Base-by-base conservation (phyloP, 2,797 vertebrate species). In the Halcyon leucocephala region DNA sequence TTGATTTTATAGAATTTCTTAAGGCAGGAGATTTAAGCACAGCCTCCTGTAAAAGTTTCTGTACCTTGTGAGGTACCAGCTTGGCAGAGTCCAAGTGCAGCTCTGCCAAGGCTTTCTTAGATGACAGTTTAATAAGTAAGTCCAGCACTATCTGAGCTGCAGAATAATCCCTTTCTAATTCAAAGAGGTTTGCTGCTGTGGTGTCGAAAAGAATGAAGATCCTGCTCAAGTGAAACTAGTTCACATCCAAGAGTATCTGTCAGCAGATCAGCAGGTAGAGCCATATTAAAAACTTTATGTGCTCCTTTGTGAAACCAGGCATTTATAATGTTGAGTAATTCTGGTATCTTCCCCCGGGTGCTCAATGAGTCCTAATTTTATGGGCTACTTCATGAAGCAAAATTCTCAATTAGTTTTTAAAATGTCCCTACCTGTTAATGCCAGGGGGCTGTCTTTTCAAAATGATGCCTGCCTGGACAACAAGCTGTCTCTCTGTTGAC, bases 261-360 rank as follows among this genome's bases (percentile, higher is more conserved):
- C 86, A 82, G 54, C 35, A 84, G 39, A 90, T 93, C 92, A 85
- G 61, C 86, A 89, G 48, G 54, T 80, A 92, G 74, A 87, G 49
- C 65, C 82, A 39, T 79, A 64, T 67, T 78, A 86, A 95, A 93
- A 57, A 41, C 54, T 89, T 90, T 51, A 35, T 20, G 29, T 61
- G 33, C 41, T 89, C 25, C 48, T 81, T 85, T 91, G 78, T 95
- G 93, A 96, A 92, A 92, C 74, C 69, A 93, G 48, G 42, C 86
- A 87, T 93, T 93, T 82, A 81, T 82, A 95, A 91, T 65, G 62
- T 82, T 80, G 83, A 87, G 74, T 92, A 77, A 91, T 94, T 93
- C 77, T 64, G 55, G 20, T 92, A 46, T 80, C 74, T 85, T 89
- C 54, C 41, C 71, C 33, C 33, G 55, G 41, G 57, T 94, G 78